phyloP scores from a whole-genome alignment of 2,797 vertebrate species.

The Malacoctenus gilli region DNA sequence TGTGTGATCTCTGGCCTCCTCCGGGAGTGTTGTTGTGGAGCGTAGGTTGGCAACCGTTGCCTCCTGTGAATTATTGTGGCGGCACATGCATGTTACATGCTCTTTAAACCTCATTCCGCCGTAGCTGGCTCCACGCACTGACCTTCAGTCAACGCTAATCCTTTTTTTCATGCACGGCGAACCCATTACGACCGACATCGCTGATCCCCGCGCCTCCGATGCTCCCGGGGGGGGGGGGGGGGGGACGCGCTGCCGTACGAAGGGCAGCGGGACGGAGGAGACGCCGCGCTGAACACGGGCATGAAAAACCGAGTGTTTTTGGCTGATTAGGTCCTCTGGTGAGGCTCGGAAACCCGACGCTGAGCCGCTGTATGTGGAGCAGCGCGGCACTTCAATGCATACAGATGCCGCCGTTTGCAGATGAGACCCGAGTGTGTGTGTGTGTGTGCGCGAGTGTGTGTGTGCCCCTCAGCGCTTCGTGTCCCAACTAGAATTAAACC shows the following conservation, averaged over 20 bases:
- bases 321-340: not conserved
- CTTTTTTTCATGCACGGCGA: conserved; percentile 33
- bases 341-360: not conserved
- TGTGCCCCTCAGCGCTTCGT: conserved; percentile 5
- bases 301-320: conserved; percentile 6
- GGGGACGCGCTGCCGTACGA: conserved; percentile 21
- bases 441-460: not conserved
- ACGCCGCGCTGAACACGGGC: conserved; percentile 1
- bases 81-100: not conserved
- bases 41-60: too few species aligned
- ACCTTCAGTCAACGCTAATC: conserved; percentile 50
- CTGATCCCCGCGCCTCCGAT: conserved; percentile 3
- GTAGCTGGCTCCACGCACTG: conserved; percentile 20
- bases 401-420: not conserved
- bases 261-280: conserved; percentile 32
- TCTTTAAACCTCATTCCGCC: conserved; percentile 22
- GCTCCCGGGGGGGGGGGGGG: conserved; percentile 36
- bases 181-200: conserved; percentile 5
- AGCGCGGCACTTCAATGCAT: too few species aligned
- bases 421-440: conserved; percentile 9
- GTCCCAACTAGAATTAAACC: too few species aligned
- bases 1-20: too few species aligned
- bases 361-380: conserved; percentile 15
- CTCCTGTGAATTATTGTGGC: conserved; percentile 9
- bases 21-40: too few species aligned